phyloP scores from a whole-genome alignment of 2,888 invertebrate species.

The Lasioglossum oenotherae region DNA sequence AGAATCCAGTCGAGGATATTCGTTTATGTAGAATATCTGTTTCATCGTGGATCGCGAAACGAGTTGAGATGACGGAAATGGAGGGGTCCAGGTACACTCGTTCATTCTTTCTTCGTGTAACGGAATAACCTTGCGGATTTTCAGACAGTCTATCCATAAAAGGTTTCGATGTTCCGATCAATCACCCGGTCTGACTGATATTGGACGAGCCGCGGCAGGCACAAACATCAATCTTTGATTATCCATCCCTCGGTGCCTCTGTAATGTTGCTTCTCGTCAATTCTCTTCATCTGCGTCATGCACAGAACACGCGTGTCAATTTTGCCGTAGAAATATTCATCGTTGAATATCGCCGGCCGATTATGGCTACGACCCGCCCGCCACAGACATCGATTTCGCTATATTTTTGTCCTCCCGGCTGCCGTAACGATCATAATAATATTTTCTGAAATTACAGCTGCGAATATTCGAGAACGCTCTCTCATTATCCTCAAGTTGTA shows the following conservation, averaged over 20 bases:
- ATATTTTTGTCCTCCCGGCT: not conserved
- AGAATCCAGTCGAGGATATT: not conserved
- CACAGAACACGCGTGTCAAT: constrained; percentile 25
- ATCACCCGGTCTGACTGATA: constrained; percentile 72
- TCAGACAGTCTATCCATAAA: constrained; percentile 56
- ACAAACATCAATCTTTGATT: constrained; percentile 74
- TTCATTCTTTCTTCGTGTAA: constrained; percentile 4
- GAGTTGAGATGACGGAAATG: not conserved
- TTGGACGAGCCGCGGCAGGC: constrained; percentile 67
- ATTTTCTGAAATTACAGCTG: not conserved
- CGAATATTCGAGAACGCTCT: not conserved
- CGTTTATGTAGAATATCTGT: not conserved
- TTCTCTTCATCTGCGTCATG: constrained; percentile 36
- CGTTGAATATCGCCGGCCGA: not conserved
- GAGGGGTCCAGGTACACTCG: not conserved
- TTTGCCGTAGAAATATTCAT: constrained; percentile 27
- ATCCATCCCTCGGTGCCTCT: constrained; percentile 66
- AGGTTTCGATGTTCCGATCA: constrained; percentile 70
- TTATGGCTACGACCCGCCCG: not conserved
- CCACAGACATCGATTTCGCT: not conserved
- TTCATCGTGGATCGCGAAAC: not conserved
- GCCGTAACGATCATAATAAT: not conserved
- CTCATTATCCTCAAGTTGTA: not conserved
- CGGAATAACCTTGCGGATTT: constrained; percentile 55
- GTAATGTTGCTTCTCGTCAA: constrained; percentile 57